A percentile compares a stretch with the other conserved stretches of the same genome.
These are phyloP conservation scores for Petrocephalus zakoni DNA, from an alignment of 2,113 vertebrate species.

Conservation along the genomic window DNA sequence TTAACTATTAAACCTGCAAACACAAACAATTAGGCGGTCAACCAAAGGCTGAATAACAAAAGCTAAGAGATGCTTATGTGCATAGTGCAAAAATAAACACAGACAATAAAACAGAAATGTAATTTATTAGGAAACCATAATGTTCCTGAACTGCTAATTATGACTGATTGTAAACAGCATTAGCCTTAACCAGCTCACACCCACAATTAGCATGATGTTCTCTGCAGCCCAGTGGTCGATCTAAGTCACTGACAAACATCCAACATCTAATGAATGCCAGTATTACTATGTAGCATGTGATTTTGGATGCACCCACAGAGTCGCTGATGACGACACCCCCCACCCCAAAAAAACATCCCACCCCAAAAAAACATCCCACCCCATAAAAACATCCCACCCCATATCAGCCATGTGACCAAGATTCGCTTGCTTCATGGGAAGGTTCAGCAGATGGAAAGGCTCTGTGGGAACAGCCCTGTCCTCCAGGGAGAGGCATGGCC, in stretches of 20 bases:
- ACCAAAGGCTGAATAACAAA: not conserved
- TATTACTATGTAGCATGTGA: not conserved
- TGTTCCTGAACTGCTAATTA: not conserved
- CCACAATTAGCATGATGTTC: not conserved
- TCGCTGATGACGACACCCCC: not conserved
- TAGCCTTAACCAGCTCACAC: not conserved
- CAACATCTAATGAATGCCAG: not conserved
- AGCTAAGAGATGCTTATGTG: not conserved
- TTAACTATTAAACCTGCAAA: not conserved
- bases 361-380: too few relatives aligned
- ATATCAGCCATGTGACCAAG: not conserved
- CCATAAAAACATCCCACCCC: not conserved
- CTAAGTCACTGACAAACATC: not conserved
- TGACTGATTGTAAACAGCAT: not conserved
- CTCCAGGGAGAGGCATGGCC: not conserved
- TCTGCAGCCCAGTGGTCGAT: not conserved
- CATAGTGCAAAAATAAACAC: not conserved
- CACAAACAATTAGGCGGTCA: not conserved
- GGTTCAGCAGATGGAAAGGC: not conserved
- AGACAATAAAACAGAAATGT: not conserved
- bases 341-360: not conserved
- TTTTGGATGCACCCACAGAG: not conserved
- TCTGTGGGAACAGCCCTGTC: not conserved
- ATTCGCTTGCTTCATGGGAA: not conserved
- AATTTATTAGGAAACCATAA: not conserved